Conservation (phyloP, 2,888 invertebrate species). For the Oligia fasciuncula region DNA sequence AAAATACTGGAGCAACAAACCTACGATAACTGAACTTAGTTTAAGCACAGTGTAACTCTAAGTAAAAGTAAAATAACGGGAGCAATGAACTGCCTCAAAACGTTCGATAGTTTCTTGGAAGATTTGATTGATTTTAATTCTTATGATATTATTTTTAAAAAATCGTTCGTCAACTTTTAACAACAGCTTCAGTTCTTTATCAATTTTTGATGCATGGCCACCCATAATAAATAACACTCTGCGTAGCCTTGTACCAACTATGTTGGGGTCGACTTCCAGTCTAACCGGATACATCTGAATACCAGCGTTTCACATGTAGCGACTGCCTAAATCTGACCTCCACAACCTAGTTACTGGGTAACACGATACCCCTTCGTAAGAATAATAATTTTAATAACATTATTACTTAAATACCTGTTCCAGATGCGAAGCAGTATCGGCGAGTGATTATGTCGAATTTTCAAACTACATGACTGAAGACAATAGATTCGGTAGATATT, state of each 20-base stretch:
- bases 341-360: too few species aligned
- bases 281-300: too few species aligned
- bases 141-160: too few species aligned
- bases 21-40: too few species aligned
- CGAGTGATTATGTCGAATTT: slow-evolving; percentile 99
- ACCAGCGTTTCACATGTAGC: too few species aligned
- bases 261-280: too few species aligned
- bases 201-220: not conserved
- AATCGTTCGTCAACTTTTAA: not conserved
- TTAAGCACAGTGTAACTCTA: not conserved
- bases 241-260: too few species aligned
- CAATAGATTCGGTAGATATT: slow-evolving; percentile 96
- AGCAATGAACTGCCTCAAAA: not conserved
- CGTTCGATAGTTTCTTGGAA: not conserved
- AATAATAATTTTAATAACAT: not conserved
- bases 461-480: slow-evolving; percentile 98
- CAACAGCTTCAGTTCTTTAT: not conserved
- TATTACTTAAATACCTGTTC: slow-evolving; percentile 63
- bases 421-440: slow-evolving; percentile 97
- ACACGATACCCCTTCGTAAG: too few species aligned
- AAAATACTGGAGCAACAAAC: not conserved
- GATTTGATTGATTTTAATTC: too few species aligned
- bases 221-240: not conserved
- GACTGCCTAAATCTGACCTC: too few species aligned
- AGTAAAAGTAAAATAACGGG: not conserved